Evolutionary conservation across 2,888 invertebrate genomes (phyloP).

Genomic region (Lordiphosa fenestrarum): DNA sequence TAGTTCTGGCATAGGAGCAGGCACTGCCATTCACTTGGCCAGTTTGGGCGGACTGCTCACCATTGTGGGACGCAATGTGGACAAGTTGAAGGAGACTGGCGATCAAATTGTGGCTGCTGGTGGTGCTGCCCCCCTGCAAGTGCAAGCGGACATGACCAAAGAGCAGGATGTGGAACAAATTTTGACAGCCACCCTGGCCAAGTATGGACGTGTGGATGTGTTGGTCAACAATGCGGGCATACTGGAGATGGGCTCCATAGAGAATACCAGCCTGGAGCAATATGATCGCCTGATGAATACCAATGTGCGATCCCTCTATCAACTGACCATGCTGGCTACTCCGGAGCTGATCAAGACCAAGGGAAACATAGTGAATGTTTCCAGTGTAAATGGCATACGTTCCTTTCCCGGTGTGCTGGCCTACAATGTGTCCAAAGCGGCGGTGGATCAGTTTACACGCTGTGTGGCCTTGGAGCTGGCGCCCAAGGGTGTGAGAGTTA

Average conservation of each 20-base stretch:
- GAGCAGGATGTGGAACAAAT: constrained; percentile 88
- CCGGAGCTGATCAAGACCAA: constrained; percentile 91
- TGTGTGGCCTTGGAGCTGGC: constrained; percentile 94
- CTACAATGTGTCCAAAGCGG: constrained; percentile 95
- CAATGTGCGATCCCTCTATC: constrained; percentile 91
- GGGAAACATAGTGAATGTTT: constrained; percentile 97
- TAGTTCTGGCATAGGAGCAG: constrained; percentile 88
- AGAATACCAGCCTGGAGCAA: constrained; percentile 91
- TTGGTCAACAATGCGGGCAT: constrained; percentile 95
- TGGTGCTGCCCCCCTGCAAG: constrained; percentile 80
- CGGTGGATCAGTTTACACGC: constrained; percentile 96
- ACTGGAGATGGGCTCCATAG: constrained; percentile 90
- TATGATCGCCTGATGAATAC: constrained; percentile 94
- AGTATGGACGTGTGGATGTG: constrained; percentile 90
- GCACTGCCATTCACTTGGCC: constrained; percentile 85
- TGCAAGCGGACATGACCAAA: constrained; percentile 84
- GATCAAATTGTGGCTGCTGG: constrained; percentile 75
- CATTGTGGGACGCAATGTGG: constrained; percentile 85
- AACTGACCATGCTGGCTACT: constrained; percentile 92
- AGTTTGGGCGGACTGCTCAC: constrained; percentile 84
- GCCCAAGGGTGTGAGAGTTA: constrained; percentile 91
- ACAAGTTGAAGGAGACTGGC: constrained; percentile 84
- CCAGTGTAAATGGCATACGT: constrained; percentile 94
- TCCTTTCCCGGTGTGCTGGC: constrained; percentile 94
- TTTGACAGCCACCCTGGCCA: constrained; percentile 86